Evolutionary conservation across 2,113 vertebrate species (phyloP), one percentile per base, ranked within the genome.

Genomic region (Gymnocephalus cernua): DNA sequence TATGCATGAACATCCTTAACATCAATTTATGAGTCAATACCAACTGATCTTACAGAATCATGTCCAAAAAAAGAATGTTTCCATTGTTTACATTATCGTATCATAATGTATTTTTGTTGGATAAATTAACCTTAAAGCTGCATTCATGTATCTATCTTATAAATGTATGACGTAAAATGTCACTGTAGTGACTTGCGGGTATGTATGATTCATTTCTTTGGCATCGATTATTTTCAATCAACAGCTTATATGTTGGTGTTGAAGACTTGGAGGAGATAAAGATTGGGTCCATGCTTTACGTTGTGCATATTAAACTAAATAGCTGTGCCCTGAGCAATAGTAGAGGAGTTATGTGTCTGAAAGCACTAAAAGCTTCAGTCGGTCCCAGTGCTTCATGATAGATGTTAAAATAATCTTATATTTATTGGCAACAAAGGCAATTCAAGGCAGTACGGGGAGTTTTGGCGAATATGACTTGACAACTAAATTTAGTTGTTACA

Each of bases 261-360:
- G 65, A 87, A 82, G 56, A 86, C 48, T 80, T 66, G 11, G 25
- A 73, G 56, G 80, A 74, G 82, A 87, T 88, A 85, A 84, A 79
- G 82, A 83, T 50, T 41, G 70, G 83, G 74, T 74, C 71, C 48
- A 32, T 53, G 80, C 58, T 80, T 84, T 80, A 76, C 15, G 77
- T 48, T 64, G 41, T 59, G 83, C 75, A 90, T 86, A 80, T 87
- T 88, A 83, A 87, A 88, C 63, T 47, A 74, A 88, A 87, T 79
- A 77, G 65, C 63, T 80, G 50, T 64, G 85, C 77, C 61, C 58
- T 63, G 48, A 84, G 86, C 61, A 57, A 51, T 77, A 74, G 27
- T 63, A 6, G 48, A 69, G 64, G 64, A 88, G 67, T 87, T 87
- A 65, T 84, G 72, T 65, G 62, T 72, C 74, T 82, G 64, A 87